Base-by-base conservation (phyloP, 2,888 invertebrate genomes). In the Pocota personata region DNA sequence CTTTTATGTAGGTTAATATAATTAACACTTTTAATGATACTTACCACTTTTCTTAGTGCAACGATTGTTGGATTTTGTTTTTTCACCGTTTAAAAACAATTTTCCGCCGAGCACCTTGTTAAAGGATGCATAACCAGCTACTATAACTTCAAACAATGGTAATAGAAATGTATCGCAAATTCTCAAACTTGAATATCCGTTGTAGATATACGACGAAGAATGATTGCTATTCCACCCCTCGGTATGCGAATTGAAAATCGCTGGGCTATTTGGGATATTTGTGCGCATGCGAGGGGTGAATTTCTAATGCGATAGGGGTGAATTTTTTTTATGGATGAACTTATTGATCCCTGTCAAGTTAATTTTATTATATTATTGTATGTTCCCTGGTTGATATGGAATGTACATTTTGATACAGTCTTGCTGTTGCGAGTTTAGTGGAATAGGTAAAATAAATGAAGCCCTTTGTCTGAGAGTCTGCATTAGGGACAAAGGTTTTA, bases 271-370 rank as follows among this genome's bases (percentile, higher is more conserved):
- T 30, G 10, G 19, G 43, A 14, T 10, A 0, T 21, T 32, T 46
- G 27, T 79, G 73, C 83, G 83, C 83, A 83, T 73, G 83, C 67
- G 46, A 73, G 67, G 72, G 79, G 83, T 83, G 83, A 83, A 83
- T 79, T 67, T 83, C 73, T 73, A 73, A 78, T 79, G 48, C 37
- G 32, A 37, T 21, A 48, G 40, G 78, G 73, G 78, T 78, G 78
- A 83, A 55, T 83, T 73, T 62, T 66, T 71, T 60, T 62, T 57
- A 35, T 3, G 46, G 30, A 16, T 58, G 16, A 40, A 35, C 58
- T 52, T 66, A 72, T 82, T 77, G 71, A 77, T 72, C 43, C 37
- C 43, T 35, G 48, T 58, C 24, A 19, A 46, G 66, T 30, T 64
- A 27, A 64, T 32, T 37, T 50, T 43, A 82, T 30, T 60, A 67